phyloP scores from a whole-genome alignment of 2,113 vertebrate genomes.

The Eupsittula cactorum region DNA sequence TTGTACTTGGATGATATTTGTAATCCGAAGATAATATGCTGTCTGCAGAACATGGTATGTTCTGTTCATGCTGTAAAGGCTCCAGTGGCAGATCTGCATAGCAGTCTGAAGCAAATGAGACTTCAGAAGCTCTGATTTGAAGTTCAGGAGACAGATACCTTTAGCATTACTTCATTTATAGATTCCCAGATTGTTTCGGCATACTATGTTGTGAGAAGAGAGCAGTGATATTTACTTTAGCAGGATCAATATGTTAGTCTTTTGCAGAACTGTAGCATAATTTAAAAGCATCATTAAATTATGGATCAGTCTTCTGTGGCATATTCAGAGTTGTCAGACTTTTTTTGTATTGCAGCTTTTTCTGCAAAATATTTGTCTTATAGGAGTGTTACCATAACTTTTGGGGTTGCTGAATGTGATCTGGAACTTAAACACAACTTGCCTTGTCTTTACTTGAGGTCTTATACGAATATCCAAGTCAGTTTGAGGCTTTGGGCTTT shows the following conservation, averaged over 20 bases:
- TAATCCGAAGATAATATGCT: rapidly evolving
- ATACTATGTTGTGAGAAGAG: not conserved
- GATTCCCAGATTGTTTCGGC: not conserved
- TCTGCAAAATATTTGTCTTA: not conserved
- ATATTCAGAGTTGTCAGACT: not conserved
- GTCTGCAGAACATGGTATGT: not conserved
- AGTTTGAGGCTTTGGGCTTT: not conserved
- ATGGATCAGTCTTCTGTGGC: not conserved
- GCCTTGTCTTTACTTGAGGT: not conserved
- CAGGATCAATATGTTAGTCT: not conserved
- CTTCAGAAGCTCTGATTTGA: not conserved
- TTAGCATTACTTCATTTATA: not conserved
- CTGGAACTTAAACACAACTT: not conserved
- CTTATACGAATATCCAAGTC: not conserved
- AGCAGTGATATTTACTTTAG: not conserved
- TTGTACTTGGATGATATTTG: not conserved
- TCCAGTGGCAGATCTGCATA: not conserved
- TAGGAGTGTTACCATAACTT: not conserved
- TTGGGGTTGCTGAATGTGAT: not conserved
- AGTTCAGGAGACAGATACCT: not conserved
- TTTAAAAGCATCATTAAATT: not conserved
- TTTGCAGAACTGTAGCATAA: not conserved
- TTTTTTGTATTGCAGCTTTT: not conserved
- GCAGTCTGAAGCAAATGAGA: not conserved
- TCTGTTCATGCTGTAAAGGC: not conserved